Conservation (phyloP, 2,888 invertebrate genomes). For the Piscicola geometra region DNA sequence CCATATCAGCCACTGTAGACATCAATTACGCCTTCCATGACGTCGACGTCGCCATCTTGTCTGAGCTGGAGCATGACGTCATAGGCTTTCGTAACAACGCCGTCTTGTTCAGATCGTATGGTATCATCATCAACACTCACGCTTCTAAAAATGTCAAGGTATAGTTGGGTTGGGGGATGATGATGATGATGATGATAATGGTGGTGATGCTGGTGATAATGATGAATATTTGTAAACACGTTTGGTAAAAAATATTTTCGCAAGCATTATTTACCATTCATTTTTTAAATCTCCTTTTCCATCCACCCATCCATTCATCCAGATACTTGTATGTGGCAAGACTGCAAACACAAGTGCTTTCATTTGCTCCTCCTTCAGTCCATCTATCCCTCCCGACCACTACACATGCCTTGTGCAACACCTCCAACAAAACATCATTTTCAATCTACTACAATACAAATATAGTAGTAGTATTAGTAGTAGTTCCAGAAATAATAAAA, state of each 20-base stretch:
- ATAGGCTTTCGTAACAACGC: conserved; percentile 30
- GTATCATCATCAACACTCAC: not conserved
- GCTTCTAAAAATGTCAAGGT: conserved; percentile 28
- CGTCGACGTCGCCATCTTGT: conserved; percentile 27
- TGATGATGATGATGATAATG: no score
- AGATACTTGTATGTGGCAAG: conserved; percentile 20
- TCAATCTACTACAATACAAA: no score
- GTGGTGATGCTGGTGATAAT: no score
- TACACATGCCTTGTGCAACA: conserved; percentile 26
- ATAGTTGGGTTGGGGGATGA: no score
- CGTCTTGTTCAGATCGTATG: conserved; percentile 26
- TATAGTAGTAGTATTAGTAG: not conserved
- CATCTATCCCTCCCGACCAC: conserved; percentile 24
- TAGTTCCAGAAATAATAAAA: not conserved
- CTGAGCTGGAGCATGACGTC: conserved; percentile 28
- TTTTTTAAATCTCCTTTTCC: no score
- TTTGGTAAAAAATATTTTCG: no score
- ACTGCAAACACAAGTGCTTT: conserved; percentile 29
- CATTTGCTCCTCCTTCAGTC: conserved; percentile 32
- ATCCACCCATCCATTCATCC: not conserved
- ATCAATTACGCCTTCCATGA: conserved; percentile 21
- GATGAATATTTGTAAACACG: no score
- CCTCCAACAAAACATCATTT: not conserved
- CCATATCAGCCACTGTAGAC: conserved; percentile 6
- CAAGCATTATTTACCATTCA: no score